Conservation (phyloP, 1,140 invertebrate genomes). For the Drosophila nigrodunni region DNA sequence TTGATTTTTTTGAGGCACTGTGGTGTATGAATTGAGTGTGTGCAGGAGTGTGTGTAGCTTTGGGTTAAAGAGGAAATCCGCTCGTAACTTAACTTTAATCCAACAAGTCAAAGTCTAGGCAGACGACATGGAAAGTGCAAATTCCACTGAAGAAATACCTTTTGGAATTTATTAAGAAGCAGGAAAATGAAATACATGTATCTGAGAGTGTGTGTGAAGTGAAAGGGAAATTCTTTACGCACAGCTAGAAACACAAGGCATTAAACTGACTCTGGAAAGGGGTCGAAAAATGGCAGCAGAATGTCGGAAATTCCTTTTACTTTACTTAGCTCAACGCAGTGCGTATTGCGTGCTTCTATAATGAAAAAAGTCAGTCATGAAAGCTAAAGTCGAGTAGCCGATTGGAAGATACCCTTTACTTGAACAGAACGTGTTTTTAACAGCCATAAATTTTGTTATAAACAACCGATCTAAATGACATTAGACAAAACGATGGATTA, state of each 20-base stretch:
- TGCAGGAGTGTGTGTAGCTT: neutral
- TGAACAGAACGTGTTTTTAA: too few species aligned
- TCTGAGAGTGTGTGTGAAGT: neutral
- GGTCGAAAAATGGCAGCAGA: constrained; percentile 1
- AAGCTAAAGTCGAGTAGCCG: too few species aligned
- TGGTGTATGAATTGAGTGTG: constrained; percentile 25
- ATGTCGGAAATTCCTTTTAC: constrained; percentile 31
- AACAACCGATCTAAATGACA: too few species aligned
- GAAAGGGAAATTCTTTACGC: constrained; percentile 24
- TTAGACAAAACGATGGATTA: too few species aligned
- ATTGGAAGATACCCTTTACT: too few species aligned
- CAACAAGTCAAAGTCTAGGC: constrained; percentile 29
- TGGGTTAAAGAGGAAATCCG: constrained; percentile 37
- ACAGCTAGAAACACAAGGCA: constrained; percentile 30
- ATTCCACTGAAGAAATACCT: constrained; percentile 13
- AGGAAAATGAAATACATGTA: constrained; percentile 11
- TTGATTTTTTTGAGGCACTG: constrained; percentile 62
- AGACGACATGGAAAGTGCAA: constrained; percentile 14
- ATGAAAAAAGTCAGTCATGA: too few species aligned
- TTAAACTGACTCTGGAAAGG: constrained; percentile 7
- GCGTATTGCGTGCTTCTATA: neutral
- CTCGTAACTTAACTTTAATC: constrained; percentile 44
- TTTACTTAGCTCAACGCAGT: constrained; percentile 18
- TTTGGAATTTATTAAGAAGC: neutral
- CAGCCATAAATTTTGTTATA: too few species aligned